A percentile compares a stretch with the other conserved stretches of the same genome.
Evolutionary conservation across 2,113 vertebrate species (phyloP).

Genomic region (Ciconia maguari): DNA sequence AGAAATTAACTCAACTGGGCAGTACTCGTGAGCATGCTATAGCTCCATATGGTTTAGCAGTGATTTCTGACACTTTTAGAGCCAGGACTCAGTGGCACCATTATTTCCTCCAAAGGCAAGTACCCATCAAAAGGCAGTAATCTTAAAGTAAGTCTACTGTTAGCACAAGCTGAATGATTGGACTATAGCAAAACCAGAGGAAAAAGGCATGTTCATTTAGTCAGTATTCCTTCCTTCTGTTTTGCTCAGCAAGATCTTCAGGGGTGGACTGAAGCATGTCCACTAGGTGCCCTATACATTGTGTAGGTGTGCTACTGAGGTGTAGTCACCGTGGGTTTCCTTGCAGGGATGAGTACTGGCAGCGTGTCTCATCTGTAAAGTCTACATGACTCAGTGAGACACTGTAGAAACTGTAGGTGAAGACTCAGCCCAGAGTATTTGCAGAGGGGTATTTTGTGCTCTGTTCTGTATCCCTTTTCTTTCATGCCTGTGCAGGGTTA

Average conservation of each 20-base stretch:
- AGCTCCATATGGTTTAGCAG: not conserved
- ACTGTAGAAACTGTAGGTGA: not conserved
- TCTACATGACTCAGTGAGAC: fast-evolving
- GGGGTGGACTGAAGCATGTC: not conserved
- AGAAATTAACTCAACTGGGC: not conserved
- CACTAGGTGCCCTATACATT: fast-evolving
- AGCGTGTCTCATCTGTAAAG: no score
- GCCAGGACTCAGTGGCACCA: not conserved
- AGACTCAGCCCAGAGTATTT: not conserved
- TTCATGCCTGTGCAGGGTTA: not conserved
- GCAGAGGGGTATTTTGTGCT: not conserved
- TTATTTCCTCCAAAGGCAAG: not conserved
- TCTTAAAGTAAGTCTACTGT: not conserved
- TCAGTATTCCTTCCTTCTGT: not conserved
- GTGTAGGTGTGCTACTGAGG: not conserved
- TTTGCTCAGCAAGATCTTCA: not conserved
- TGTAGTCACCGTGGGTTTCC: no score
- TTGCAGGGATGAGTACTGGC: not conserved
- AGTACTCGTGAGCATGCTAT: not conserved
- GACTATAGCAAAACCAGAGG: not conserved
- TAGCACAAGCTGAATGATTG: not conserved
- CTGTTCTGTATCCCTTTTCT: not conserved
- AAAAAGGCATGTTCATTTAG: not conserved
- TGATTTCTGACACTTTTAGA: not conserved
- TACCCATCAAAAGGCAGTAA: not conserved